Conservation (phyloP, 2,888 invertebrate genomes). For the Troides helena region DNA sequence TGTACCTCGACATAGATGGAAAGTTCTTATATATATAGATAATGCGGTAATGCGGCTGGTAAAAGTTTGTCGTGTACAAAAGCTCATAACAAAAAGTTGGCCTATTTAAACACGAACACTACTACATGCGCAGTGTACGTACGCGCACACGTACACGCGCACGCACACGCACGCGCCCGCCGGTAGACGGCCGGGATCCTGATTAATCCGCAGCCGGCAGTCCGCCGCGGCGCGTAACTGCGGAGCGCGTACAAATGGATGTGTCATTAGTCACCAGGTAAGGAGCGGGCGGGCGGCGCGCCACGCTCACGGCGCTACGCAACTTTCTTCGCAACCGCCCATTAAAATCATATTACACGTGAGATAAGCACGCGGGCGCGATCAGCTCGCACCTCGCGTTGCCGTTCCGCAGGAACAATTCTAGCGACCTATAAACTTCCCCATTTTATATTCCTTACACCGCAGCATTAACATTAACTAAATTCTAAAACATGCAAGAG, state of each 20-base stretch:
- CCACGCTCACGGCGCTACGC: neutral
- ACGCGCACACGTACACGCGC: no score
- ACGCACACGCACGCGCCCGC: no score
- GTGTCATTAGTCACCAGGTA: constrained; percentile 33
- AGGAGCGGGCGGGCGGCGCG: constrained; percentile 13
- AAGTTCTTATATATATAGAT: no score
- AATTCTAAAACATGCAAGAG: no score
- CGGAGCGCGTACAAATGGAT: constrained; percentile 31
- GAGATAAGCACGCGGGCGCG: constrained; percentile 21
- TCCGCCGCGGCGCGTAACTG: constrained; percentile 29
- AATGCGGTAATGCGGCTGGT: no score
- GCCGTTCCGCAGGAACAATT: no score
- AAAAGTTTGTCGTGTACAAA: neutral
- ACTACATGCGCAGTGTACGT: neutral
- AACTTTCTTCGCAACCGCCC: constrained; percentile 24
- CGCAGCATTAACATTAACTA: no score
- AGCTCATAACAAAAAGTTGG: constrained; percentile 13
- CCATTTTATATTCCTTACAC: no score
- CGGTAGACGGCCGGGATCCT: constrained; percentile 6
- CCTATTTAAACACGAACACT: constrained; percentile 10
- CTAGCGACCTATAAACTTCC: no score
- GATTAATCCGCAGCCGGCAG: constrained; percentile 17
- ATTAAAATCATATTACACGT: constrained; percentile 27
- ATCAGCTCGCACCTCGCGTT: neutral
- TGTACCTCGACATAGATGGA: no score